Conservation (phyloP, 2,113 vertebrate species). For the Oriolus oriolus region DNA sequence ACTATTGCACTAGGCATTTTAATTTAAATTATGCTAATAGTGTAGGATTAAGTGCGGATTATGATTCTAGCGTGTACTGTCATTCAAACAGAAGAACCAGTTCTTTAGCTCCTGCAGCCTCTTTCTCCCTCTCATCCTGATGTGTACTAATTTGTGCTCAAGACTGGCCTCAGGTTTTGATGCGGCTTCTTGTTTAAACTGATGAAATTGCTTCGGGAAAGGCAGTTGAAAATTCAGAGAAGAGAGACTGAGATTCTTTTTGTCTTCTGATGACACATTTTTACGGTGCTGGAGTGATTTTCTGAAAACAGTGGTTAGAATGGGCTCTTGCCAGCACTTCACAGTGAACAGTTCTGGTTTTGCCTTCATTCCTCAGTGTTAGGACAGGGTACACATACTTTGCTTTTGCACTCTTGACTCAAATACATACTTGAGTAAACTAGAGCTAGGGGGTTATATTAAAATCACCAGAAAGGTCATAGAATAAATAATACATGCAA, state of each 20-base stretch:
- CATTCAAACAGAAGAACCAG: neutral
- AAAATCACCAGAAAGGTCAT: neutral
- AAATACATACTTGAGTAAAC: neutral
- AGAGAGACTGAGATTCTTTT: neutral
- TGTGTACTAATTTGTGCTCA: neutral
- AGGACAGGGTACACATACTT: neutral
- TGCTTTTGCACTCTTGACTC: neutral
- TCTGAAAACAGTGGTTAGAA: neutral
- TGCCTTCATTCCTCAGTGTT: neutral
- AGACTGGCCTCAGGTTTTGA: conserved; percentile 5
- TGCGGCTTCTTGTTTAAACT: conserved; percentile 5
- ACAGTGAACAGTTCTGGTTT: neutral
- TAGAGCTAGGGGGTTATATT: neutral
- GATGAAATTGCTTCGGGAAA: neutral
- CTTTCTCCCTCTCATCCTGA: neutral
- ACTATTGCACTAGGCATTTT: conserved; percentile 35
- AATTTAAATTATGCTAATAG: conserved; percentile 58
- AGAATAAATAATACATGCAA: neutral
- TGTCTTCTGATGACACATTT: neutral
- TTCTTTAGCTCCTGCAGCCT: neutral
- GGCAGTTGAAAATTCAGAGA: neutral
- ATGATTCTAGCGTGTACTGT: conserved; percentile 32
- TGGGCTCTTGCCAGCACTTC: neutral
- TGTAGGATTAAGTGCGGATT: conserved; percentile 45
- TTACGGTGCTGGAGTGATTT: neutral